Conservation (phyloP, 2,888 invertebrate genomes). For the Andrena camellia region DNA sequence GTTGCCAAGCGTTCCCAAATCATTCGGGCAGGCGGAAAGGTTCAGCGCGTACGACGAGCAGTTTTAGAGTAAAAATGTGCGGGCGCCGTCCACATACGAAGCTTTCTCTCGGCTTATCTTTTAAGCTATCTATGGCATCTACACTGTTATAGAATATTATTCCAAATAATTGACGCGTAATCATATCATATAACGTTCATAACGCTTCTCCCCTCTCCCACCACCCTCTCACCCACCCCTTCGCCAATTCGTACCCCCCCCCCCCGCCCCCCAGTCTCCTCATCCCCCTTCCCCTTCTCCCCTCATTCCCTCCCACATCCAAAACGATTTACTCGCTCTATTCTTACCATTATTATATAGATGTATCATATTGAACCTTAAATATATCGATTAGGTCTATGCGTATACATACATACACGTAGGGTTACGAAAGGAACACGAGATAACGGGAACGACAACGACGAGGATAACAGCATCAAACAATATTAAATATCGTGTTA, state of each 20-base stretch:
- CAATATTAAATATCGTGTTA: slow-evolving; percentile 44
- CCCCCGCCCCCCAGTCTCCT: background rate
- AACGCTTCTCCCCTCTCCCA: slow-evolving; percentile 65
- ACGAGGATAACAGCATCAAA: slow-evolving; percentile 17
- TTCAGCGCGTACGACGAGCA: slow-evolving; percentile 20
- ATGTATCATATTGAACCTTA: slow-evolving; percentile 76
- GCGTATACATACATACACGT: slow-evolving; percentile 43
- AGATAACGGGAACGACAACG: slow-evolving; percentile 12
- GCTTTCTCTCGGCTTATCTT: slow-evolving; percentile 78
- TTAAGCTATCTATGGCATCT: slow-evolving; percentile 72
- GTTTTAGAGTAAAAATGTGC: slow-evolving; percentile 67
- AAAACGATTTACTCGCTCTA: slow-evolving; percentile 69
- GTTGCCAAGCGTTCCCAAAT: slow-evolving; percentile 55
- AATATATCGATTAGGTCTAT: slow-evolving; percentile 68
- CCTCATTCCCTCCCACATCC: slow-evolving; percentile 29
- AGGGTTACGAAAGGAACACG: slow-evolving; percentile 37
- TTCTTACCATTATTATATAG: slow-evolving; percentile 75
- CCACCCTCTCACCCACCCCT: slow-evolving; percentile 31
- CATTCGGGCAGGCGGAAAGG: slow-evolving; percentile 46
- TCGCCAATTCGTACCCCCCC: slow-evolving; percentile 7
- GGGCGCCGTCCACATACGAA: slow-evolving; percentile 82
- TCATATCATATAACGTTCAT: slow-evolving; percentile 80
- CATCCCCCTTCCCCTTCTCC: slow-evolving; percentile 19
- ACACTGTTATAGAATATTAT: slow-evolving; percentile 76
- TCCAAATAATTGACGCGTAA: slow-evolving; percentile 77